A percentile compares a stretch with the other conserved stretches of the same genome.
phyloP scores from a whole-genome alignment of 2,888 invertebrate genomes.

The Drosophila prostipennis region DNA sequence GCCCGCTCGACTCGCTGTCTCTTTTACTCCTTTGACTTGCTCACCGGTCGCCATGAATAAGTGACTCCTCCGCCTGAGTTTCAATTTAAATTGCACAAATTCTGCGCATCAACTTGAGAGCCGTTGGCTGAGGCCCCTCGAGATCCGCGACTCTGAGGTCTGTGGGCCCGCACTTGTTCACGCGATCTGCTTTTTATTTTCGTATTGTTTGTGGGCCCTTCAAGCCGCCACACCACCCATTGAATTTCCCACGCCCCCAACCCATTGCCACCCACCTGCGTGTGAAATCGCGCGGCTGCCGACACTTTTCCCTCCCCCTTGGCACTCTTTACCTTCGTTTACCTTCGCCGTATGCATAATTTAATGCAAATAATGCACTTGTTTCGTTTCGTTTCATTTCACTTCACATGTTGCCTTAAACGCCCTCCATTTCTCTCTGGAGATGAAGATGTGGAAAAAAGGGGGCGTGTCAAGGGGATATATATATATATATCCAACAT shows the following conservation, averaged over 20 bases:
- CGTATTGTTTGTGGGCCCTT: constrained; percentile 63
- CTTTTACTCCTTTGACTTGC: not conserved
- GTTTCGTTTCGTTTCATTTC: constrained; percentile 79
- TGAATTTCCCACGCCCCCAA: constrained; percentile 8
- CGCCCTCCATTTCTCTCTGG: constrained; percentile 16
- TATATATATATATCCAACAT: constrained; percentile 3
- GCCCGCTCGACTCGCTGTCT: not conserved
- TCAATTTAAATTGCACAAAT: constrained; percentile 76
- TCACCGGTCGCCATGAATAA: constrained; percentile 19
- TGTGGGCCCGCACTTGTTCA: constrained; percentile 57
- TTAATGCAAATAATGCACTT: constrained; percentile 80
- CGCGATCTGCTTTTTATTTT: constrained; percentile 72
- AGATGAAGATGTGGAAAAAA: not conserved
- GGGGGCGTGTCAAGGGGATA: constrained; percentile 7
- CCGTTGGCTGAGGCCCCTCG: constrained; percentile 37
- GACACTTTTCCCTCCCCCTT: constrained; percentile 63
- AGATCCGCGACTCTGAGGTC: constrained; percentile 47
- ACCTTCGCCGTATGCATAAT: constrained; percentile 72
- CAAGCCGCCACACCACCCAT: not conserved
- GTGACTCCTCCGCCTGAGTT: constrained; percentile 39
- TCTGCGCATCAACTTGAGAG: constrained; percentile 53
- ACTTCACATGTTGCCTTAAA: constrained; percentile 68
- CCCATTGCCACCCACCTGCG: constrained; percentile 45
- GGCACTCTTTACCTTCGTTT: constrained; percentile 26
- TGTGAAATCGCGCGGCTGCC: constrained; percentile 73